A percentile compares a stretch with the other conserved stretches of the same genome.
Conservation (phyloP, 2,797 vertebrate genomes). For the Cirrhinus mrigala region DNA sequence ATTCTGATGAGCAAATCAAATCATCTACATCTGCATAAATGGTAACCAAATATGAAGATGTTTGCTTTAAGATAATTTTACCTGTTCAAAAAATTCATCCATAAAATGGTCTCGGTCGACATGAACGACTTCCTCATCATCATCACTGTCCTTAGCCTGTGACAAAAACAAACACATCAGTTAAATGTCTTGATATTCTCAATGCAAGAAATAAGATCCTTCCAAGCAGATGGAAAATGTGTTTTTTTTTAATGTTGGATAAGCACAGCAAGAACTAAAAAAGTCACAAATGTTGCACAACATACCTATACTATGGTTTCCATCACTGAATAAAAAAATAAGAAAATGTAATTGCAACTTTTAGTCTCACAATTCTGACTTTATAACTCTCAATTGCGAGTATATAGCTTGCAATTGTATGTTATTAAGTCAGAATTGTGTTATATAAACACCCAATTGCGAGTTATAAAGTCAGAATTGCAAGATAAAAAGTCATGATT, state of each 20-base stretch:
- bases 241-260: neutral
- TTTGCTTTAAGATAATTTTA: conserved; percentile 60
- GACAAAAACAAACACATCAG: conserved; percentile 24
- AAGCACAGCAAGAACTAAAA: neutral
- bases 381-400: too few relatives aligned
- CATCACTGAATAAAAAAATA: too few relatives aligned
- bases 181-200: neutral
- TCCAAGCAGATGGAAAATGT: neutral
- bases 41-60: neutral
- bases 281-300: neutral
- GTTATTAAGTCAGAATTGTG: too few relatives aligned
- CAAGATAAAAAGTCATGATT: too few relatives aligned
- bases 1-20: conserved; percentile 1
- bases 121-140: conserved; percentile 93
- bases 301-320: neutral
- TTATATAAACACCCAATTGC: too few relatives aligned
- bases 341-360: too few relatives aligned
- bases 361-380: too few relatives aligned
- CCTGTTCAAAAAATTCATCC: conserved; percentile 97
- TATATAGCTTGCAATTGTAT: too few relatives aligned
- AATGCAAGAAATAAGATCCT: neutral
- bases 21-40: neutral
- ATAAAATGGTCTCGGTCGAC: conserved; percentile 94
- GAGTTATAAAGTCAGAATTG: too few relatives aligned
- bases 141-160: conserved; percentile 94